Evolutionary conservation across 2,113 vertebrate genomes (phyloP).

Genomic region (Chlorodrepanis virens): DNA sequence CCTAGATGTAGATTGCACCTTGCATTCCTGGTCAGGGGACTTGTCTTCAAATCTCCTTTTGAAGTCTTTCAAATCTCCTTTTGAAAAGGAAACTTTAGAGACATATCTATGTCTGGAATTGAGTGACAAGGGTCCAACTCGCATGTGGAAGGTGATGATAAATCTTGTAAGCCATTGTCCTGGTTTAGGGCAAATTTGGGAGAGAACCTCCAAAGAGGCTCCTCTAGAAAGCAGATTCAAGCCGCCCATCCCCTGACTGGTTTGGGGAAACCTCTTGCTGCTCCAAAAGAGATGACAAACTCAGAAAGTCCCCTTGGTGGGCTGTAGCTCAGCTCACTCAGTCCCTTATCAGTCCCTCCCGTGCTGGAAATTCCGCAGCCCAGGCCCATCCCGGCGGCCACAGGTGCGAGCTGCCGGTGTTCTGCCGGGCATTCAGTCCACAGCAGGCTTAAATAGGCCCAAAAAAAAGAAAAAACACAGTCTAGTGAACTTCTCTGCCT

Average conservation of each 20-base stretch:
- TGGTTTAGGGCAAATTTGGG: neutral
- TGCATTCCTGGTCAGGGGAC: neutral
- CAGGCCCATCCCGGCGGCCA: rapidly evolving
- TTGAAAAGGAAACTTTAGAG: neutral
- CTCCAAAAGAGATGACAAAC: neutral
- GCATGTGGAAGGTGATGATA: neutral
- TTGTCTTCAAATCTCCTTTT: neutral
- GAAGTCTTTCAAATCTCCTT: neutral
- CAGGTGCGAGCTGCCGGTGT: rapidly evolving
- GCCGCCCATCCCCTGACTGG: rapidly evolving
- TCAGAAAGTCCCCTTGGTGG: neutral
- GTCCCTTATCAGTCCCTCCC: rapidly evolving
- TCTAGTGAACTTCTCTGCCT: neutral
- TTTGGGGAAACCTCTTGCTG: neutral
- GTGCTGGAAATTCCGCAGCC: rapidly evolving
- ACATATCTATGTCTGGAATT: neutral
- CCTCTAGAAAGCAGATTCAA: neutral
- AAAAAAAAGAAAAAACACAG: neutral
- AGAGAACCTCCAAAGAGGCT: neutral
- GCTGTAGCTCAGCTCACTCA: neutral
- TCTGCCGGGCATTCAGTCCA: neutral
- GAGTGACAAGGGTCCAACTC: neutral
- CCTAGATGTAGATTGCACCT: neutral
- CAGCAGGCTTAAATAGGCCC: neutral
- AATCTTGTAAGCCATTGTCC: neutral